A percentile compares a stretch with the other conserved stretches of the same genome.
Conservation (phyloP, 2,888 invertebrate species). For the Isoperla grammatica region DNA sequence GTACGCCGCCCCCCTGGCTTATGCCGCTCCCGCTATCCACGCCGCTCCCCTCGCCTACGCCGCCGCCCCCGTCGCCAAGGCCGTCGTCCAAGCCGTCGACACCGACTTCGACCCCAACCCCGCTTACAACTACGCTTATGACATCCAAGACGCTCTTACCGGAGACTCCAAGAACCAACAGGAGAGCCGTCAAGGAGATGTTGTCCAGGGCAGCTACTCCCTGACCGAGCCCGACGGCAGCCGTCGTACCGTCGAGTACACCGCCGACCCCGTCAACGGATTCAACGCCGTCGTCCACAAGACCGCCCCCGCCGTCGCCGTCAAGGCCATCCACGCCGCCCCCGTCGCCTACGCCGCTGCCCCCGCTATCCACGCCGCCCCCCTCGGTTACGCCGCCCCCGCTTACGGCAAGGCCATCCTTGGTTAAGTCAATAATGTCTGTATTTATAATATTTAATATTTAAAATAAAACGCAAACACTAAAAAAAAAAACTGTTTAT, state of each 20-base stretch:
- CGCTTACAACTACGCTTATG: slow-evolving; percentile 30
- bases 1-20: too few species aligned
- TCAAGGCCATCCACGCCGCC: slow-evolving; percentile 18
- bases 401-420: slow-evolving; percentile 15
- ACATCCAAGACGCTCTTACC: slow-evolving; percentile 31
- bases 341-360: slow-evolving; percentile 20
- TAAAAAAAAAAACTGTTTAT: too few species aligned
- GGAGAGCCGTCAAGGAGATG: slow-evolving; percentile 31
- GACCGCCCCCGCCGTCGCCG: slow-evolving; percentile 20
- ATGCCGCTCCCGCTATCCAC: too few species aligned
- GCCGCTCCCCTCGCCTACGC: slow-evolving; percentile 24
- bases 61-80: slow-evolving; percentile 10
- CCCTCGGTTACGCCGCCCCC: slow-evolving; percentile 15
- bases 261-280: slow-evolving; percentile 32
- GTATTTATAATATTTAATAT: too few species aligned
- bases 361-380: slow-evolving; percentile 18
- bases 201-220: slow-evolving; percentile 31
- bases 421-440: not conserved
- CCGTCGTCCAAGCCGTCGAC: slow-evolving; percentile 24
- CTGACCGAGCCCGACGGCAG: slow-evolving; percentile 31
- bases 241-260: slow-evolving; percentile 30
- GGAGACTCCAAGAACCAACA: slow-evolving; percentile 32
- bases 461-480: too few species aligned
- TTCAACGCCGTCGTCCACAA: slow-evolving; percentile 32
- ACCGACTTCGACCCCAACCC: slow-evolving; percentile 32